Evolutionary conservation across 1,140 invertebrate genomes (phyloP).

Genomic region (Lepidurus apus): DNA sequence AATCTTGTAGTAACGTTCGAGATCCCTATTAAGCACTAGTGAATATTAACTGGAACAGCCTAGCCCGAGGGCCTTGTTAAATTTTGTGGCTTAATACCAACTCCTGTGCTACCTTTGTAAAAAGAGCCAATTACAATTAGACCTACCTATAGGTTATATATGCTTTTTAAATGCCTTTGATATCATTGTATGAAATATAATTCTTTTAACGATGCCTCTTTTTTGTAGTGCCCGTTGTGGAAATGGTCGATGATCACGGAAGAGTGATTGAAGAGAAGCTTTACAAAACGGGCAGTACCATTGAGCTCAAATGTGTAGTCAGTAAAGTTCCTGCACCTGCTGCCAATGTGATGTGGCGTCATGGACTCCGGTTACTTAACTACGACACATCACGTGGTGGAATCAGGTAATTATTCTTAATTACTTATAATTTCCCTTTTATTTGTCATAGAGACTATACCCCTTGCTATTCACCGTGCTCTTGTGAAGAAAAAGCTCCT

Average conservation of each 20-base stretch:
- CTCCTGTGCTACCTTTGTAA: background rate
- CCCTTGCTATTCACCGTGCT: too few relatives aligned
- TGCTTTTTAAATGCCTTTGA: background rate
- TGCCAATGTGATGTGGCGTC: slow-evolving; percentile 70
- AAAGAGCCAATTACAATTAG: background rate
- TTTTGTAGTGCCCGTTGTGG: slow-evolving; percentile 68
- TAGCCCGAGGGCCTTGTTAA: background rate
- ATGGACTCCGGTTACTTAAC: slow-evolving; percentile 67
- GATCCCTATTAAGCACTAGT: background rate
- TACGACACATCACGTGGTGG: slow-evolving; percentile 77
- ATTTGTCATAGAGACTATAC: too few relatives aligned
- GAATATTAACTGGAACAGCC: slow-evolving; percentile 5
- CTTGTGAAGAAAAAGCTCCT: too few relatives aligned
- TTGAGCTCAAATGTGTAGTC: slow-evolving; percentile 75
- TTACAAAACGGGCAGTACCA: slow-evolving; percentile 79
- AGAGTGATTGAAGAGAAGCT: slow-evolving; percentile 72
- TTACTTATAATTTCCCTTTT: background rate
- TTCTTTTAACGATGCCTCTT: slow-evolving; percentile 9
- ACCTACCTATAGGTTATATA: background rate
- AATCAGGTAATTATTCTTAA: slow-evolving; percentile 58
- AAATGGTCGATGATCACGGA: slow-evolving; percentile 74
- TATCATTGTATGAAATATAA: background rate
- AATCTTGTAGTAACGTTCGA: background rate
- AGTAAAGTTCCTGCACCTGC: slow-evolving; percentile 70
- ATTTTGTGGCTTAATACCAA: background rate